Evolutionary conservation across 2,113 vertebrate species (phyloP), one percentile per base, ranked within the genome.

Genomic region (Geococcyx californianus): DNA sequence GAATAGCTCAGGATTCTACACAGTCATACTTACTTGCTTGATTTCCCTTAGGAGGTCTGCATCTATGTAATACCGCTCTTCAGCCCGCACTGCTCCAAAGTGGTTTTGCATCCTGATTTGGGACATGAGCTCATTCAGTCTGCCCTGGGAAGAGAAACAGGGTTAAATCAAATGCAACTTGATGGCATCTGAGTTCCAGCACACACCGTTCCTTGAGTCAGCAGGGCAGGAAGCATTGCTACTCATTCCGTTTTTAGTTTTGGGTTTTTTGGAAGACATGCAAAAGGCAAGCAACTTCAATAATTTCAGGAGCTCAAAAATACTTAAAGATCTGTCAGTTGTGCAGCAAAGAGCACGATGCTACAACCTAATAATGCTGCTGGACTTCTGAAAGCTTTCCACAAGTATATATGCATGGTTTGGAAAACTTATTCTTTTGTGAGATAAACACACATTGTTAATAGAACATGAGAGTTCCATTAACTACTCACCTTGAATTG

Each of bases 21-120:
- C 49, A 6, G 34, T 7, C 24, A n/a, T 29, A 95, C 96, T 97
- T 89, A 99, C 99, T 95, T 99, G 99, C 96, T 98, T 99, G 97
- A 99, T 99, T 97, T 99, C 99, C 94, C 98, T 93, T 88, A 99
- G 97, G 23, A 99, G 98, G 90, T 99, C 99, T 26, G 98, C 98
- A 38, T 99, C 99, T 6, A 99, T 98, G 33, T 98, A 99, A 69
- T 99, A 99, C 17, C 98, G 98, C 88, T 99, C 99, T 66, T 99
- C 99, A 10, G 99, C 98, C 76, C 98, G 98, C 77, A 99, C 99
- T 6, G 99, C 98, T 76, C 99, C 99, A 60, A 99, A 99, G 86
- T 99, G 99, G 94, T 99, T 99, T 97, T 99, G 99, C 99, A 99
- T 99, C 62, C 99, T 98, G 95, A 99, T 99, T 85, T 99, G 99